These are phyloP conservation scores for Drosophila mayaguana DNA, from an alignment of 2,888 invertebrate species.

Conservation along the genomic window DNA sequence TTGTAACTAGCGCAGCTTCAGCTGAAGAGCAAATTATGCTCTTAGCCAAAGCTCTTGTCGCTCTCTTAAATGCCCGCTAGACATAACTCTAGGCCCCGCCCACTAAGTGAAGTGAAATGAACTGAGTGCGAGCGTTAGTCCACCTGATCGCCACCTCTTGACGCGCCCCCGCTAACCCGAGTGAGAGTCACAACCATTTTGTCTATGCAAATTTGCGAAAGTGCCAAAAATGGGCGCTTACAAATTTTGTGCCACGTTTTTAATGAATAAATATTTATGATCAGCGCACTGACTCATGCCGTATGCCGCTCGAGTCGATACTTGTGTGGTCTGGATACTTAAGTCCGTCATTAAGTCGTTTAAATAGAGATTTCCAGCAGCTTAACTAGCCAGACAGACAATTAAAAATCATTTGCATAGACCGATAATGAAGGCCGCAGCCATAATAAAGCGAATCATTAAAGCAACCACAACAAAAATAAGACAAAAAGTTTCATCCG, in stretches of 20 bases:
- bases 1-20: not conserved
- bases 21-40: slow-evolving; percentile 33
- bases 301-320: too few relatives aligned
- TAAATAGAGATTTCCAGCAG: slow-evolving; percentile 62
- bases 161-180: not conserved
- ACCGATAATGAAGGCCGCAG: slow-evolving; percentile 55
- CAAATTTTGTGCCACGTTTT: slow-evolving; percentile 32
- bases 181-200: not conserved
- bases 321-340: slow-evolving; percentile 55
- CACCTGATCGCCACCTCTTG: not conserved
- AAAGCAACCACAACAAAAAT: not conserved
- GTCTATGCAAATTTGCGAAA: slow-evolving; percentile 40
- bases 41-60: slow-evolving; percentile 18
- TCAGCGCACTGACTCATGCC: slow-evolving; percentile 23
- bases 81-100: slow-evolving; percentile 60
- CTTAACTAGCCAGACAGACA: slow-evolving; percentile 62
- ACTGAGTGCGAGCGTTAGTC: slow-evolving; percentile 2
- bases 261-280: slow-evolving; percentile 49
- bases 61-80: slow-evolving; percentile 44
- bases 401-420: slow-evolving; percentile 78
- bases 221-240: slow-evolving; percentile 66
- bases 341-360: slow-evolving; percentile 58
- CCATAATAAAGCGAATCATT: slow-evolving; percentile 52
- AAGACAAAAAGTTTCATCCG: slow-evolving; percentile 43
- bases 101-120: slow-evolving; percentile 42